A percentile compares a stretch with the other conserved stretches of the same genome.
phyloP scores from a whole-genome alignment of 2,113 vertebrate species.

The Mellivora capensis region DNA sequence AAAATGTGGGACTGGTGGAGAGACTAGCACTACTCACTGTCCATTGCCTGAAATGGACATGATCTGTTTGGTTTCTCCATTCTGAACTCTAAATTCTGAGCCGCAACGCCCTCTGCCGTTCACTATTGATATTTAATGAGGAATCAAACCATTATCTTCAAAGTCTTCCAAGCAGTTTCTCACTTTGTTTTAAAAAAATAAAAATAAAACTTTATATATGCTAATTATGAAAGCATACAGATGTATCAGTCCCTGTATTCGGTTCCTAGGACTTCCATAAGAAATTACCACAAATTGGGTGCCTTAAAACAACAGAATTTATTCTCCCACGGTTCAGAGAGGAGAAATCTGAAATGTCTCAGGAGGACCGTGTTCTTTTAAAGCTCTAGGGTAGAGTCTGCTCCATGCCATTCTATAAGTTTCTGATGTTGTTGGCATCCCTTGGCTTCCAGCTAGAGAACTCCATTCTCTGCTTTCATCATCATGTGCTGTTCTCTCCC shows the following conservation, averaged over 20 bases:
- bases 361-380: not conserved
- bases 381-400: not conserved
- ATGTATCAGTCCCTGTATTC: not conserved
- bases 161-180: conserved; percentile 8
- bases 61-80: not conserved
- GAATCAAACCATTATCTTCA: not conserved
- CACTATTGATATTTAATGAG: not conserved
- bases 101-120: not conserved
- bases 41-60: not conserved
- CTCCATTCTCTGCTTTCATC: not conserved
- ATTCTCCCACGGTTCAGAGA: not conserved
- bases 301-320: not conserved
- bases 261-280: not conserved
- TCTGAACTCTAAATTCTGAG: not conserved
- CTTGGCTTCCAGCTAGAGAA: not conserved
- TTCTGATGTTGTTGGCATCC: not conserved
- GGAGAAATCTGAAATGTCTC: not conserved
- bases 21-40: not conserved
- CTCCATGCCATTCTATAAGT: not conserved
- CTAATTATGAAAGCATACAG: not conserved
- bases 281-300: not conserved
- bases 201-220: not conserved
- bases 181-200: not conserved
- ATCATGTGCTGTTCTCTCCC: not conserved
- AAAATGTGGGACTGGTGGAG: not conserved